Conservation (phyloP, 2,888 invertebrate species). For the Nudaria mundana region DNA sequence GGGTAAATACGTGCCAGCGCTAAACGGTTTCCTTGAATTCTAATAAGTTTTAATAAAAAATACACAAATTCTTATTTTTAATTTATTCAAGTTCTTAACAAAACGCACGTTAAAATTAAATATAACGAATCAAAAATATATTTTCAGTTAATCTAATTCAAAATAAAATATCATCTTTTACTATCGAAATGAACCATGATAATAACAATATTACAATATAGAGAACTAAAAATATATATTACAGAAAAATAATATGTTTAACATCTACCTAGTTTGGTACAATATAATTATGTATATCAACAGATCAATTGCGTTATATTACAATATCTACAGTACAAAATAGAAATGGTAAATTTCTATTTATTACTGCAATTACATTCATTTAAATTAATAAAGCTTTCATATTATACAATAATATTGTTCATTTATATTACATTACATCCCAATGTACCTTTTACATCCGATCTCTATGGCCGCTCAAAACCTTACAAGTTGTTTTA, state of each 20-base stretch:
- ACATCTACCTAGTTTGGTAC: conserved; percentile 42
- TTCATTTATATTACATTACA: conserved; percentile 3
- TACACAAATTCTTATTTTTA: conserved; percentile 12
- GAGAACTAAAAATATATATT: conserved; percentile 17
- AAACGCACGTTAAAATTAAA: conserved; percentile 20
- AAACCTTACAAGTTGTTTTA: too few relatives aligned
- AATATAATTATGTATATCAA: conserved; percentile 29
- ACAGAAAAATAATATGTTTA: conserved; percentile 25
- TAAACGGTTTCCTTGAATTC: too few relatives aligned
- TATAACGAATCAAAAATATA: conserved; percentile 23
- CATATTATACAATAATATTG: conserved; percentile 1
- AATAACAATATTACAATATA: conserved; percentile 19
- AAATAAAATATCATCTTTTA: conserved; percentile 4
- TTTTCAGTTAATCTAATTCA: conserved; percentile 8
- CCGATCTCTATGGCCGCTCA: too few relatives aligned
- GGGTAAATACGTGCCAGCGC: too few relatives aligned
- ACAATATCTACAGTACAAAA: conserved; percentile 29
- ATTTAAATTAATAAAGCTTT: neutral
- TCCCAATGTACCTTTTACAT: too few relatives aligned
- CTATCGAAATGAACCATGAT: conserved; percentile 9
- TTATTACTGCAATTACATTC: too few relatives aligned
- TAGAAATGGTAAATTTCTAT: too few relatives aligned
- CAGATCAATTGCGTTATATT: conserved; percentile 31
- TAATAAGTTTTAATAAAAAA: too few relatives aligned
- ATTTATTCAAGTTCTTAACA: conserved; percentile 27